phyloP scores from a whole-genome alignment of 2,888 invertebrate genomes.

The Gibbula magus region DNA sequence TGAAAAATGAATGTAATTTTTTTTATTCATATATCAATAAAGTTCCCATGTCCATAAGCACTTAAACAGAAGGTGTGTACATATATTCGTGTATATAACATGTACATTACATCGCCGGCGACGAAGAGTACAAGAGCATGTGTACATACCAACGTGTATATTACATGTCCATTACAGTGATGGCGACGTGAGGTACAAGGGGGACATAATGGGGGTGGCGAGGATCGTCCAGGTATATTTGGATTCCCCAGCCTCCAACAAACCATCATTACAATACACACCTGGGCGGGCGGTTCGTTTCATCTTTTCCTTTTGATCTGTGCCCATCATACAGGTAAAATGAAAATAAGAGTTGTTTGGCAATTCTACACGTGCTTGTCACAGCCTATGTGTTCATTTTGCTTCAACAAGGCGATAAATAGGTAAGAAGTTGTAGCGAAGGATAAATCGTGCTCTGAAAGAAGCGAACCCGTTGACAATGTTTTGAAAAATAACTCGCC shows the following conservation, averaged over 20 bases:
- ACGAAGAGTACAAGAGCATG: neutral
- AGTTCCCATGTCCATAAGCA: neutral
- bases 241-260: neutral
- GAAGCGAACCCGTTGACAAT: neutral
- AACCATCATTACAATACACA: neutral
- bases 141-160: neutral
- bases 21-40: neutral
- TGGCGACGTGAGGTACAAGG: neutral
- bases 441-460: neutral
- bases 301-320: constrained; percentile 5
- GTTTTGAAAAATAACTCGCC: neutral
- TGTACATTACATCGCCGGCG: neutral
- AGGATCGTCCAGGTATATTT: neutral
- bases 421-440: neutral
- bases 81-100: no score
- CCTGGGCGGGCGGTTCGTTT: neutral
- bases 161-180: neutral
- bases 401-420: constrained; percentile 1
- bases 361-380: neutral
- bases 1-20: neutral
- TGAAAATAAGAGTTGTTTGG: neutral
- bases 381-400: neutral
- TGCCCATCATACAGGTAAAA: constrained; percentile 3
- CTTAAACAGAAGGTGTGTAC: neutral
- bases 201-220: neutral